Evolutionary conservation across 2,113 vertebrate species (phyloP), one percentile per base, ranked within the genome.

Genomic region (Oncorhynchus gorbuscha): DNA sequence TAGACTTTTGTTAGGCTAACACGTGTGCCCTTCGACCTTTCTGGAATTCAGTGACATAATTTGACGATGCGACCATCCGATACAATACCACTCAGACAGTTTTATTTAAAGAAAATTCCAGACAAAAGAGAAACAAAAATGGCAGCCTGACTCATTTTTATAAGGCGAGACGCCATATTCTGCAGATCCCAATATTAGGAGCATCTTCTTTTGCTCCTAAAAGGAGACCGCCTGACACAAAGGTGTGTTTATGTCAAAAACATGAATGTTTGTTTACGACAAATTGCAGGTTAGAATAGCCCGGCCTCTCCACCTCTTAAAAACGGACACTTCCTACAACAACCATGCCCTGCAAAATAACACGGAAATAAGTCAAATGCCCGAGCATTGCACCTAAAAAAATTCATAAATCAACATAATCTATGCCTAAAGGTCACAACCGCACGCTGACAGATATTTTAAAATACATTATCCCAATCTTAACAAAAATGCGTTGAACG

Each of bases 111-210:
- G 96, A 96, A 92, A 92, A 95, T 94, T 94, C 86, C 94, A 96
- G 95, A 97, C 95, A 97, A 96, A 97, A 97, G 95, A 91, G 95
- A 95, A 97, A 96, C 95, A 96, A 97, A 97, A 96, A 97, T 97
- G 96, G 96, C 96, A 96, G 95, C 96, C 91, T 88, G 88, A 89
- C 89, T 95, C 96, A 95, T 95, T 95, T 95, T 95, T 95, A 96
- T 94, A 95, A 95, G 93, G 92, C 94, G 93, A 93, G 95, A 93
- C 96, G 96, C 96, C 96, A 97, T 97, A 95, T 97, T 97, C 94
- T 96, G 95, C 96, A 97, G 95, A 94, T 92, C 93, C 94, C 92
- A 92, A 94, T 92, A 91, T 87, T 77, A 79, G 85, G 79, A 88
- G 73, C 80, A 76, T 69, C 73, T 83, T 28, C 76, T 80, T 67